Percentiles rank a stretch among this genome's conserved stretches.
These are phyloP conservation scores for Pycnonotus jocosus DNA, from an alignment of 2,113 vertebrate species.

Conservation along the genomic window DNA sequence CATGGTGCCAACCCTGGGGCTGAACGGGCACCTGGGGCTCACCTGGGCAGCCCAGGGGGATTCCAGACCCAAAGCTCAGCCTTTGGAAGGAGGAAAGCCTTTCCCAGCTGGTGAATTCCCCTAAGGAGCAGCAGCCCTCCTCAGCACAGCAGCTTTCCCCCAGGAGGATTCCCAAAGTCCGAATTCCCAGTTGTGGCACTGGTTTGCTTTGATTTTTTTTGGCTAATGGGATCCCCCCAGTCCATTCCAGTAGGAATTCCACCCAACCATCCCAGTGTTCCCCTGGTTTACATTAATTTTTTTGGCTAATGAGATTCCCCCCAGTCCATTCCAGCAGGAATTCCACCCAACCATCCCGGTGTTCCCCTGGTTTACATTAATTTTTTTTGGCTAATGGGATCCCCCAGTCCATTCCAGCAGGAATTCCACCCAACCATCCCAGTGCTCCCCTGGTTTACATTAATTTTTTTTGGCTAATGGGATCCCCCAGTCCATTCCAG, in stretches of 20 bases:
- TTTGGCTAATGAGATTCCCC: not conserved
- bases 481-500: not conserved
- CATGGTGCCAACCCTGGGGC: not conserved
- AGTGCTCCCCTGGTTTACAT: not conserved
- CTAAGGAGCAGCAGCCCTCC: not conserved
- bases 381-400: not conserved
- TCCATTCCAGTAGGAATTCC: not conserved
- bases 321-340: not conserved
- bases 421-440: not conserved
- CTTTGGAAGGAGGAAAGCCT: not conserved
- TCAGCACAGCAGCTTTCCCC: not conserved
- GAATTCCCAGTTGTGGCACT: not conserved
- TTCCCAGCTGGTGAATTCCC: not conserved
- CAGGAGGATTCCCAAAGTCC: not conserved
- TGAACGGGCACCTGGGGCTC: not conserved
- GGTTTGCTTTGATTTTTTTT: not conserved
- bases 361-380: not conserved
- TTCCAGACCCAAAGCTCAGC: not conserved
- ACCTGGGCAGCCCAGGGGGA: not conserved
- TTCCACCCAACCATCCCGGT: not conserved
- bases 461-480: not conserved
- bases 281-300: not conserved
- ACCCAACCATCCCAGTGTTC: not conserved
- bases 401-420: not conserved
- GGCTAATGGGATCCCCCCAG: not conserved